Evolutionary conservation across 1,140 invertebrate genomes (phyloP).

Genomic region (Drosophila ironensis): DNA sequence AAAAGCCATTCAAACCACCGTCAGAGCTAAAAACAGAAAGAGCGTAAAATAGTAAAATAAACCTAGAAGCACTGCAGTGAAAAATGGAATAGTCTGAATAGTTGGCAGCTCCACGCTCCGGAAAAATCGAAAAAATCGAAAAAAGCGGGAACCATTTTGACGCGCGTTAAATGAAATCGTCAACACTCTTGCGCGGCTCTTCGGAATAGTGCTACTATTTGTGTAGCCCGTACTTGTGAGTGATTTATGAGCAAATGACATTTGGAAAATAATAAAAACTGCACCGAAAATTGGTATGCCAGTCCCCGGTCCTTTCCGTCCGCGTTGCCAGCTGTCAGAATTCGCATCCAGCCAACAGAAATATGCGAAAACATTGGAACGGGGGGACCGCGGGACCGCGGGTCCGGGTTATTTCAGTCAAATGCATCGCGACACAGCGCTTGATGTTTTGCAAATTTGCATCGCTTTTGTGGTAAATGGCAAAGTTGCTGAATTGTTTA

Average conservation of each 20-base stretch:
- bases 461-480: slow-evolving; percentile 62
- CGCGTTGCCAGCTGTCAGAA: slow-evolving; percentile 40
- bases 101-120: slow-evolving; percentile 1
- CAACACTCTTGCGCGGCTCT: slow-evolving; percentile 19
- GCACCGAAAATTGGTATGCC: slow-evolving; percentile 51
- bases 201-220: not conserved
- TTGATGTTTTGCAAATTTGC: slow-evolving; percentile 58
- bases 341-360: slow-evolving; percentile 30
- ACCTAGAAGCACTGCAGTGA: slow-evolving; percentile 7
- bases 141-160: slow-evolving; percentile 3
- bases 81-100: slow-evolving; percentile 23
- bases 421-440: slow-evolving; percentile 42
- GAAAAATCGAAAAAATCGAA: slow-evolving; percentile 4
- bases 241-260: slow-evolving; percentile 72
- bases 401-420: slow-evolving; percentile 24
- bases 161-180: slow-evolving; percentile 52
- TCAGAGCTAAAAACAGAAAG: not conserved
- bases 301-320: slow-evolving; percentile 10
- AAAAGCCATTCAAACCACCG: slow-evolving; percentile 28
- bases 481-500: slow-evolving; percentile 51
- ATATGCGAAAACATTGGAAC: slow-evolving; percentile 19
- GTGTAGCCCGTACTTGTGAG: slow-evolving; percentile 23
- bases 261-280: slow-evolving; percentile 69
- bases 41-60: slow-evolving; percentile 15
- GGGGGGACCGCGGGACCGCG: not conserved